phyloP scores from a whole-genome alignment of 2,888 invertebrate species.

The Drosophila heteroneura region DNA sequence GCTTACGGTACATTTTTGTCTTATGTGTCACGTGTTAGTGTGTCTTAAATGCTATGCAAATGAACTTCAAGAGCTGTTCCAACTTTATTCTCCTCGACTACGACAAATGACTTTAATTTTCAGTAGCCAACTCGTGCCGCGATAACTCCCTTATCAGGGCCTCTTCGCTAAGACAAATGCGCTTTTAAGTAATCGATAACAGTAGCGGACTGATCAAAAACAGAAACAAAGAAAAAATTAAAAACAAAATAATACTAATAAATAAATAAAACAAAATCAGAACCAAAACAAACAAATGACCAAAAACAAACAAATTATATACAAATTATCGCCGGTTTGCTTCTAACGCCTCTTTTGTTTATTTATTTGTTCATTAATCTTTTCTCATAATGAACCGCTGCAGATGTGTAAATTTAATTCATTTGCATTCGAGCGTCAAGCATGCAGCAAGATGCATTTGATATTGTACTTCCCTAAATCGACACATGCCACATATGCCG shows the following conservation, averaged over 20 bases:
- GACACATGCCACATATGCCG: slow-evolving; percentile 15
- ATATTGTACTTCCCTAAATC: slow-evolving; percentile 30
- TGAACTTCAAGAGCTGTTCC: slow-evolving; percentile 45
- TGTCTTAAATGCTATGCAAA: slow-evolving; percentile 64
- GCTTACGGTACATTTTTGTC: slow-evolving; percentile 46
- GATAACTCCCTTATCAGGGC: slow-evolving; percentile 21
- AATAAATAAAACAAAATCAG: slow-evolving; percentile 34
- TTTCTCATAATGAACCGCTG: slow-evolving; percentile 47
- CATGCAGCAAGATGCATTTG: slow-evolving; percentile 42
- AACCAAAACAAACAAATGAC: slow-evolving; percentile 11
- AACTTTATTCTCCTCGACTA: slow-evolving; percentile 36
- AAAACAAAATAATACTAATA: slow-evolving; percentile 13
- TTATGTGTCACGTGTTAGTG: slow-evolving; percentile 29
- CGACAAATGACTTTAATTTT: slow-evolving; percentile 52
- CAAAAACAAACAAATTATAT: slow-evolving; percentile 12
- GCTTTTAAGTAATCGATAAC: slow-evolving; percentile 67
- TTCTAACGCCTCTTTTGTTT: slow-evolving; percentile 58
- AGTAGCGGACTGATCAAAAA: slow-evolving; percentile 50
- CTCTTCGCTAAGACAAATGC: slow-evolving; percentile 45
- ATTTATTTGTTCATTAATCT: slow-evolving; percentile 22
- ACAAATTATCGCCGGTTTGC: slow-evolving; percentile 44
- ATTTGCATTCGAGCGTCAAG: slow-evolving; percentile 44
- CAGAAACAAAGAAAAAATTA: slow-evolving; percentile 1
- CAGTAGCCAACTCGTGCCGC: slow-evolving; percentile 62
- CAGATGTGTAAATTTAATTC: slow-evolving; percentile 56